Base-by-base conservation (phyloP, 2,797 vertebrate species). In the Sebastes glaucus region DNA sequence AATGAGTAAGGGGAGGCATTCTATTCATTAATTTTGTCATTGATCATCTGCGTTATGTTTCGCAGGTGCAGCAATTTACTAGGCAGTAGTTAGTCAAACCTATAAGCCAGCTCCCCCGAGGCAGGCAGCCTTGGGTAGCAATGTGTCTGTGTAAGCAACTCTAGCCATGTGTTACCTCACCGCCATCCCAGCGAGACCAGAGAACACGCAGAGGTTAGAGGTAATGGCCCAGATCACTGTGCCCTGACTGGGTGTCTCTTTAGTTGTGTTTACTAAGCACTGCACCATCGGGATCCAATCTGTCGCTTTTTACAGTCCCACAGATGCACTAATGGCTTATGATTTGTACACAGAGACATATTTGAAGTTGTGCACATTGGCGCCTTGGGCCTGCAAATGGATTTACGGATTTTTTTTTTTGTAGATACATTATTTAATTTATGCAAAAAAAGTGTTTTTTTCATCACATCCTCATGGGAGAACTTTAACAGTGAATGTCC, bases 221-320 rank as follows among this genome's bases (percentile, higher is more conserved):
- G 83, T 85, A 93, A 92, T 93, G 86, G 86, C 76, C 89, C 88
- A 81, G 80, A 92, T 91, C 87, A 83, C 57, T 73, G 67, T 76
- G 52, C 64, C 63, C 71, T 87, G 73, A 87, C 78, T 86, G 82
- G 60, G 77, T 84, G 78, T 91, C 88, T 83, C 70, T 85, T 89
- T 88, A 86, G 82, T 88, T 83, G 73, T 90, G 91, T 92, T 93
- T 93, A 89, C 86, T 83, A 87, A 88, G 82, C 88, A 85, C 66
- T 83, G 72, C 90, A 87, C 87, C 79, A 57, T 23, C 83, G 86
- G 87, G 91, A 93, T 87, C 63, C 84, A 89, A 85, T 88, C 83
- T 90, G 88, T 91, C 72, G 64, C 84, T 70, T 91, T 53, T 82
- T 88, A 80, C 67, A 82, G 55, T 74, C 82, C 82, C 81, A 69